phyloP scores from a whole-genome alignment of 2,888 invertebrate species.

The Bursaphelenchus okinawaensis region DNA sequence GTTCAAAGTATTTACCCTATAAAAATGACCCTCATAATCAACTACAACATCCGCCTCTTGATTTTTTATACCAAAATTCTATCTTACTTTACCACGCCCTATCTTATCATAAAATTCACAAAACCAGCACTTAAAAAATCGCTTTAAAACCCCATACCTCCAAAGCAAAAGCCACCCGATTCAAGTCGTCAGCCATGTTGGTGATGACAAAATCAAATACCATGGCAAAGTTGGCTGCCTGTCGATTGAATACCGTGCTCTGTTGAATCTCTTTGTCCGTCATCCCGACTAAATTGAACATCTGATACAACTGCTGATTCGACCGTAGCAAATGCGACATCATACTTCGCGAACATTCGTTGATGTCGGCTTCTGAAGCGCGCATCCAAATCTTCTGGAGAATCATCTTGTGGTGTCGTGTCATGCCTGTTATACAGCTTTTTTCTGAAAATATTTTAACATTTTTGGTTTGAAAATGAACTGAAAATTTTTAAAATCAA shows the following conservation, averaged over 20 bases:
- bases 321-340: slow-evolving; percentile 32
- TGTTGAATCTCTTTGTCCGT: slow-evolving; percentile 26
- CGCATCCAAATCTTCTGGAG: slow-evolving; percentile 36
- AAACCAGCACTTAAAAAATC: not conserved
- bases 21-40: too few relatives aligned
- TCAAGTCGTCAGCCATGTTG: slow-evolving; percentile 30
- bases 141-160: slow-evolving; percentile 11
- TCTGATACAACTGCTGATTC: slow-evolving; percentile 27
- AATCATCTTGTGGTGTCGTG: slow-evolving; percentile 25
- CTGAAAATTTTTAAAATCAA: not conserved
- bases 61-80: too few relatives aligned
- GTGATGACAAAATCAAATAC: slow-evolving; percentile 37
- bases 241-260: slow-evolving; percentile 17
- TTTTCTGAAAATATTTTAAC: slow-evolving; percentile 1
- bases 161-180: slow-evolving; percentile 27
- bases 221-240: slow-evolving; percentile 30
- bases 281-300: slow-evolving; percentile 28
- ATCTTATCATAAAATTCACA: not conserved
- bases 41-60: too few relatives aligned
- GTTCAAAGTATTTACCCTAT: too few relatives aligned
- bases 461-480: not conserved
- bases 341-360: slow-evolving; percentile 31
- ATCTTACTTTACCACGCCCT: too few relatives aligned
- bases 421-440: slow-evolving; percentile 20
- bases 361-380: slow-evolving; percentile 26